These are phyloP conservation scores for Geopemphigus sp. DNA, from an alignment of 1,140 invertebrate species.

Conservation along the genomic window DNA sequence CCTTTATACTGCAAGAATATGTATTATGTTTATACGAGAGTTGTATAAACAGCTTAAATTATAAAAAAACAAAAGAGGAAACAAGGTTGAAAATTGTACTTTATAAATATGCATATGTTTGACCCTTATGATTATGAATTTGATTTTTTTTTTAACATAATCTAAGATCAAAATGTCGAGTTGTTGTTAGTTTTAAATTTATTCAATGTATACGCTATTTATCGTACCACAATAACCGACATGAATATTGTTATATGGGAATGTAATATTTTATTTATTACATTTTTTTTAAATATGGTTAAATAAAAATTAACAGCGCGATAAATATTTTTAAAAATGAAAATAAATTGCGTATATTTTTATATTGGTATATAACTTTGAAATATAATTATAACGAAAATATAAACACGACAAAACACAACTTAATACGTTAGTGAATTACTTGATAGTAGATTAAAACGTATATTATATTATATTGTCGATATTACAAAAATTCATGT, in stretches of 20 bases:
- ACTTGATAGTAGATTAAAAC: not conserved
- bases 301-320: no score
- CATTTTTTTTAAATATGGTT: no score
- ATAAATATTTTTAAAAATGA: no score
- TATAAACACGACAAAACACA: no score
- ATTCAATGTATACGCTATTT: not conserved
- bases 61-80: not conserved
- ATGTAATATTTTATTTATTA: no score
- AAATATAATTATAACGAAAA: no score
- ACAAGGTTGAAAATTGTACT: not conserved
- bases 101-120: constrained; percentile 1
- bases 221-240: not conserved
- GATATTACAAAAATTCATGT: not conserved
- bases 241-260: not conserved
- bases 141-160: not conserved
- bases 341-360: no score
- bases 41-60: not conserved
- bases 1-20: no score
- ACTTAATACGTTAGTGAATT: no score
- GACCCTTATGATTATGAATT: not conserved
- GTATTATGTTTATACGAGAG: no score
- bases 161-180: not conserved
- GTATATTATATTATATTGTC: not conserved
- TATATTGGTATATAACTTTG: no score
- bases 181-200: not conserved